A percentile compares a stretch with the other conserved stretches of the same genome.
phyloP scores from a whole-genome alignment of 23 tunicate species.

The Trididemnum miniatum region DNA sequence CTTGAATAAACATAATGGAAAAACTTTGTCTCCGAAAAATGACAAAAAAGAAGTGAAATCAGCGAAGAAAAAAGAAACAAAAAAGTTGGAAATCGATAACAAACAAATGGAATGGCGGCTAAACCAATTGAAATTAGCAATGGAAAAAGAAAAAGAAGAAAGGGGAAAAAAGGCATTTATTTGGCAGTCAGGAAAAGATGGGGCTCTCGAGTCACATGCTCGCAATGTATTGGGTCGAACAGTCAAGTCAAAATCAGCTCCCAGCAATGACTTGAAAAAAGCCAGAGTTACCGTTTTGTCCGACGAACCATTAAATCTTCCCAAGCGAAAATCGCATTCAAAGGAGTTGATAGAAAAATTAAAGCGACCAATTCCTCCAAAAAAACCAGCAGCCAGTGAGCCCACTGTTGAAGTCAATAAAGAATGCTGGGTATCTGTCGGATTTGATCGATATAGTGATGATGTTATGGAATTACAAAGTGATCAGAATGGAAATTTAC shows the following conservation, averaged over 20 bases:
- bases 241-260: slow-evolving; percentile 31
- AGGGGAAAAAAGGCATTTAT: slow-evolving; percentile 63
- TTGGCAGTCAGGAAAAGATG: slow-evolving; percentile 82
- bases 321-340: slow-evolving; percentile 47
- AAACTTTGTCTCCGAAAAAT: slow-evolving; percentile 47
- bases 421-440: slow-evolving; percentile 72
- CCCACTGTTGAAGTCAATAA: slow-evolving; percentile 9
- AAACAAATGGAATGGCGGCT: slow-evolving; percentile 97
- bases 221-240: slow-evolving; percentile 73
- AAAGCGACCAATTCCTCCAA: slow-evolving; percentile 34
- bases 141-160: slow-evolving; percentile 91
- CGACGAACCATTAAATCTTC: slow-evolving; percentile 83
- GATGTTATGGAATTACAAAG: slow-evolving; percentile 92
- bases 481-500: slow-evolving; percentile 78
- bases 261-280: slow-evolving; percentile 13
- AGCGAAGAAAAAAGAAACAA: slow-evolving; percentile 67
- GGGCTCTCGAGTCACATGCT: slow-evolving; percentile 71
- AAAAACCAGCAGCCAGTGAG: not conserved
- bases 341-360: slow-evolving; percentile 61
- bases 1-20: slow-evolving; percentile 41
- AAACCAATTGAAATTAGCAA: slow-evolving; percentile 66
- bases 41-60: slow-evolving; percentile 39
- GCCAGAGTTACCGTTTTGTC: slow-evolving; percentile 60
- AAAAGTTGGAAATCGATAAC: slow-evolving; percentile 88
- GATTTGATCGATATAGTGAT: slow-evolving; percentile 44